These are phyloP conservation scores for Caenorhabditis doughertyi DNA, from an alignment of 2,888 invertebrate species.

Conservation along the genomic window DNA sequence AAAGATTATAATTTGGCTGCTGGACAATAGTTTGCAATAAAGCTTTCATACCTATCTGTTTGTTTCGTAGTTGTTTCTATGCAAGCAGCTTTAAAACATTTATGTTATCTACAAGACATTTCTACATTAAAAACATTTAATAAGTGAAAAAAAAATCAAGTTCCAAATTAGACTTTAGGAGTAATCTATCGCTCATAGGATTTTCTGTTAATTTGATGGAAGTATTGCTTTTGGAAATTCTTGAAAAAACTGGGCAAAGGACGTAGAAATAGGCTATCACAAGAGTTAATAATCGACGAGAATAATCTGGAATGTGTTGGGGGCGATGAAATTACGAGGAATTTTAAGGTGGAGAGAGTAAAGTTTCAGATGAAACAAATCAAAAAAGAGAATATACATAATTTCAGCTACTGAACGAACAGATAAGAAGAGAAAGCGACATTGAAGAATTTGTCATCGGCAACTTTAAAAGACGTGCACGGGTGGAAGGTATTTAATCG, in stretches of 20 bases:
- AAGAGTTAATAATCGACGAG: conserved; percentile 23
- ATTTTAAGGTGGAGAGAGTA: neutral
- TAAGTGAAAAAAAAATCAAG: conserved; percentile 3
- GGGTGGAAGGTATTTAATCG: conserved; percentile 71
- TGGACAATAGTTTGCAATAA: conserved; percentile 55
- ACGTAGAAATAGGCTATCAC: conserved; percentile 34
- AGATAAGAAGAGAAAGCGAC: conserved; percentile 6
- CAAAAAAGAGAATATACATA: conserved; percentile 45
- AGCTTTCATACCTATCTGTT: too few species aligned
- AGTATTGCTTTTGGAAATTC: conserved; percentile 26
- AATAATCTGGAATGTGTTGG: conserved; percentile 53
- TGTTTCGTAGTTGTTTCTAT: too few species aligned
- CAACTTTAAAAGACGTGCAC: conserved; percentile 11
- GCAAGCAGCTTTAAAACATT: conserved; percentile 7
- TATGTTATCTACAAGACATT: conserved; percentile 26
- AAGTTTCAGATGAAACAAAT: neutral
- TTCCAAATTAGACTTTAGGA: neutral
- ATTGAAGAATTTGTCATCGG: neutral
- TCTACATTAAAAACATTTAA: conserved; percentile 13
- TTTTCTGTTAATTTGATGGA: neutral
- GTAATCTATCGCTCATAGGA: conserved; percentile 13
- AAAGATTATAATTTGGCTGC: conserved; percentile 69
- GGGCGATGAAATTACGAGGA: conserved; percentile 23
- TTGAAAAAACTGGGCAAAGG: conserved; percentile 23
- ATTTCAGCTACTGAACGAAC: conserved; percentile 39